Percentiles rank a stretch among this genome's conserved stretches.
phyloP scores from a whole-genome alignment of 2,797 vertebrate species.

The Clarias fuscus region DNA sequence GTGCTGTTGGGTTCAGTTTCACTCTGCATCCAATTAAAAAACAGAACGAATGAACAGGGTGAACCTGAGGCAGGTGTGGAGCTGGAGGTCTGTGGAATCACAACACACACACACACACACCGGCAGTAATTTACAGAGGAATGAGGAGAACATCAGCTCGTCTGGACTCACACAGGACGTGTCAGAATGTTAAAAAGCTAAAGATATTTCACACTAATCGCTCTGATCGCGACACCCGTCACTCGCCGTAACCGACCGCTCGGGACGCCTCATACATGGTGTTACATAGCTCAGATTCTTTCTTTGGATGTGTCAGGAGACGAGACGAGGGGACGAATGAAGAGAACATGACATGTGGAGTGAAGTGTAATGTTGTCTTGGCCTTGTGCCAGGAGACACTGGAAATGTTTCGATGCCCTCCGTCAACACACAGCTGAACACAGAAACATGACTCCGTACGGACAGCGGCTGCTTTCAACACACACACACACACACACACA shows the following conservation, averaged over 20 bases:
- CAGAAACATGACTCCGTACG: neutral
- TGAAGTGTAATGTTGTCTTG: neutral
- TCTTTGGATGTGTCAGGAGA: neutral
- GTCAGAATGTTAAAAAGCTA: neutral
- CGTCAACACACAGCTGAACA: slow-evolving; percentile 7
- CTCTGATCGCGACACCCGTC: neutral
- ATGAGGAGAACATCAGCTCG: neutral
- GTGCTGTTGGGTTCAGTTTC: neutral
- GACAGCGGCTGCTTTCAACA: neutral
- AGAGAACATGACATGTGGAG: neutral
- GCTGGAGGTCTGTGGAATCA: neutral
- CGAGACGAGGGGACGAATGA: neutral
- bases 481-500: neutral
- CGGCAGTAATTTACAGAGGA: neutral
- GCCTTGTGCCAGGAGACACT: neutral
- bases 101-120: neutral
- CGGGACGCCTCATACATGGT: neutral
- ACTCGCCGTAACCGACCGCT: neutral
- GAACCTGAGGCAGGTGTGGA: too few species aligned
- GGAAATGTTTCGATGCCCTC: neutral
- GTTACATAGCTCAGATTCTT: neutral
- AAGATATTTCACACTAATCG: neutral
- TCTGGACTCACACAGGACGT: neutral
- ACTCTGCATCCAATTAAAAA: too few species aligned
- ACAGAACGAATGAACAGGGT: too few species aligned